Base-by-base conservation (phyloP, 1,140 invertebrate species). In the Macrocentrus cingulum region DNA sequence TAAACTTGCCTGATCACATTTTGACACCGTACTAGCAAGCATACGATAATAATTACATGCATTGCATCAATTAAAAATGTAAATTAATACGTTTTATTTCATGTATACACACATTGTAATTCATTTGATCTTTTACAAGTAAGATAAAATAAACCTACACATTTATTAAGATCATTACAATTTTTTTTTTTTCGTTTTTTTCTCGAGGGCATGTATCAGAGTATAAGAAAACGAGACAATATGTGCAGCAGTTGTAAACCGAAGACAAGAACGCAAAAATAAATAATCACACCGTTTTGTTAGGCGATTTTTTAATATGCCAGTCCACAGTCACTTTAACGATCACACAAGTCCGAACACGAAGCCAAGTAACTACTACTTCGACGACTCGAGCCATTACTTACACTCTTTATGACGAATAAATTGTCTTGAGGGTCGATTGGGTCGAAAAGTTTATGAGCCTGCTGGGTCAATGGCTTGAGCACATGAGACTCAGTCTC, bases 361-460 rank as follows among this genome's bases (percentile, higher is more conserved):
- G 37, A 23, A 52, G 9, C 49, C 18, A 18, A 16, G 20, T 15
- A 49, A 49, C 46, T 49, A 51, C 49, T n/a, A n/a, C 13, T 57
- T 49, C 19, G 45, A 23, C 37, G 36, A 57, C 36, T 25, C 48
- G 34, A 32, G 25, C 57, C 57, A 63, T 63, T 57, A 60, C 49
- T 63, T 60, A 60, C 56, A 48, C 29, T 63, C 41, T 63, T 63
- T 60, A 63, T 58, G 42, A 53, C 41, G 54, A 56, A 63, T 60
- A 60, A 63, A 60, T 63, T 60, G 58, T 60, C 61, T 37, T 48
- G 32, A 57, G 32, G 45, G 55, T 57, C 56, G 42, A 52, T 34
- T 48, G 36, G 23, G 48, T 50, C 39, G 49, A 51, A 51, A 25
- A 51, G 49, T 51, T 51, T 51, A 51, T 36, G 49, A 19, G 49